Evolutionary conservation across 2,888 invertebrate species (phyloP).

Genomic region (Eupsilia transversa): DNA sequence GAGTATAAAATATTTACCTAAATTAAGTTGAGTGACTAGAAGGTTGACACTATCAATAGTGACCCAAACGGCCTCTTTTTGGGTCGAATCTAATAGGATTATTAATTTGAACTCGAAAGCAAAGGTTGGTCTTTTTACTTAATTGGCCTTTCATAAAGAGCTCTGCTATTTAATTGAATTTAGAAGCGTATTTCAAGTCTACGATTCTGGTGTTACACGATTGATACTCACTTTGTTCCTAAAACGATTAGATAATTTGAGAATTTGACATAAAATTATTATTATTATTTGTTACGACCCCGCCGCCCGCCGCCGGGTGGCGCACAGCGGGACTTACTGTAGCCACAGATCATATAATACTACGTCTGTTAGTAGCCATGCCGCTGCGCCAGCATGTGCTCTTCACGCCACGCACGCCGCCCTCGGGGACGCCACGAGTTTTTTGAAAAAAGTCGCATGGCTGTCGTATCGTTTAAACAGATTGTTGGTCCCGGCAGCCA

Average conservation of each 20-base stretch:
- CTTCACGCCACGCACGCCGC: too few species aligned
- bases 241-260: background rate
- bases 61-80: background rate
- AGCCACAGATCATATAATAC: too few species aligned
- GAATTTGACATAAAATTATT: background rate
- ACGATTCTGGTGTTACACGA: background rate
- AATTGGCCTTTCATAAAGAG: background rate
- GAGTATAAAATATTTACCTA: background rate
- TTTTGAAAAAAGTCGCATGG: too few species aligned
- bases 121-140: constrained; percentile 1
- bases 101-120: constrained; percentile 15
- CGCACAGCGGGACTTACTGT: too few species aligned
- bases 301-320: too few species aligned
- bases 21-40: background rate
- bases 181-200: background rate
- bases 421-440: too few species aligned
- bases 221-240: background rate
- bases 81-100: constrained; percentile 9
- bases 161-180: constrained; percentile 5
- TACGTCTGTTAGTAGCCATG: too few species aligned
- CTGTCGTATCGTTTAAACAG: too few species aligned
- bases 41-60: background rate
- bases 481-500: background rate
- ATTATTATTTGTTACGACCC: too few species aligned
- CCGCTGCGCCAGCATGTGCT: too few species aligned